Conservation (phyloP, 1,140 invertebrate genomes). For the Dinothrombium tinctorium region DNA sequence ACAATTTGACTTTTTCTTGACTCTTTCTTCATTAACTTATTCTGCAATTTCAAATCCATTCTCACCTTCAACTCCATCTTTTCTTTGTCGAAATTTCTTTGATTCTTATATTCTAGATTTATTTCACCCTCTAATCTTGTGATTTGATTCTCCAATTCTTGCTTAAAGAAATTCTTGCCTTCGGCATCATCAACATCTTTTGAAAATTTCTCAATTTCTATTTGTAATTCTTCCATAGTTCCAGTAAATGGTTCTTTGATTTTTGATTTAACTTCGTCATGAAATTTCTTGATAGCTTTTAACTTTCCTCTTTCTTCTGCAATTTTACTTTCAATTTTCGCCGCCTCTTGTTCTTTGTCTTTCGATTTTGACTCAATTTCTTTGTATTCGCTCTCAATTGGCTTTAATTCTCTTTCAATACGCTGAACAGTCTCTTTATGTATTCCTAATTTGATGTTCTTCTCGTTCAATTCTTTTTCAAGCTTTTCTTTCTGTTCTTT, state of each 20-base stretch:
- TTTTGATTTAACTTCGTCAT: not conserved
- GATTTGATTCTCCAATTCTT: too few species aligned
- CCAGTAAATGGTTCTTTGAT: not conserved
- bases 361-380: conserved; percentile 24
- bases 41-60: too few species aligned
- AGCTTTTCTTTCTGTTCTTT: conserved; percentile 31
- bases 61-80: not conserved
- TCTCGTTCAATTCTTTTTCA: conserved; percentile 28
- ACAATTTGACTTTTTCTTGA: too few species aligned
- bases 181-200: not conserved
- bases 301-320: conserved; percentile 20
- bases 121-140: conserved; percentile 3
- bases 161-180: too few species aligned
- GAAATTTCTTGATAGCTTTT: not conserved
- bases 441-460: conserved; percentile 30
- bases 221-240: not conserved
- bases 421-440: conserved; percentile 29
- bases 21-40: too few species aligned
- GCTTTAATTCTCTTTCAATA: not conserved
- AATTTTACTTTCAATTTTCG: conserved; percentile 31
- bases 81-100: not conserved
- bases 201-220: conserved; percentile 1
- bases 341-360: conserved; percentile 24
- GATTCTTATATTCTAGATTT: too few species aligned
- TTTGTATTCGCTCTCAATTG: conserved; percentile 10